These are phyloP conservation scores for Aphidius gifuensis DNA, from an alignment of 1,140 invertebrate species.

Conservation along the genomic window DNA sequence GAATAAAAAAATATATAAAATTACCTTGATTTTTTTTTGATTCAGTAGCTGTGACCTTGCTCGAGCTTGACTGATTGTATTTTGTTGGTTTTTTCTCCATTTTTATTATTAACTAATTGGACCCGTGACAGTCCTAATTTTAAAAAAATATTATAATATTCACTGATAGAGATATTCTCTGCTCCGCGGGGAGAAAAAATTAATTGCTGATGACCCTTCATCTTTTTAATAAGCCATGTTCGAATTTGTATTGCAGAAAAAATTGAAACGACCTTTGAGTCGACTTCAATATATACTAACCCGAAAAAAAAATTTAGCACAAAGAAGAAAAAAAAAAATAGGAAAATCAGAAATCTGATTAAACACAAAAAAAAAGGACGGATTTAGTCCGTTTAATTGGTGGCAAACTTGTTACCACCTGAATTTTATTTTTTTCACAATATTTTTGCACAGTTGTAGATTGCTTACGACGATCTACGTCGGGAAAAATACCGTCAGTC, in stretches of 20 bases:
- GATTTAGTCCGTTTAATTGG: conserved; percentile 7
- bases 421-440: neutral
- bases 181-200: conserved; percentile 70
- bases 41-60: conserved; percentile 60
- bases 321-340: neutral
- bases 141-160: conserved; percentile 29
- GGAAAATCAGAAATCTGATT: neutral
- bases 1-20: conserved; percentile 24
- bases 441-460: neutral
- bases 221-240: conserved; percentile 80
- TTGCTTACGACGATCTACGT: conserved; percentile 9
- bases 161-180: conserved; percentile 51
- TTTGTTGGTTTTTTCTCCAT: conserved; percentile 73
- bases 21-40: conserved; percentile 70
- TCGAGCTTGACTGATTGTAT: conserved; percentile 58
- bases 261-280: conserved; percentile 16
- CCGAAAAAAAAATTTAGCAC: no score
- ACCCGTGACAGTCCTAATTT: conserved; percentile 42
- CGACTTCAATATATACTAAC: neutral
- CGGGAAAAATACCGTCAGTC: conserved; percentile 1
- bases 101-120: conserved; percentile 46
- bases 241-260: conserved; percentile 18
- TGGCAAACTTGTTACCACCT: conserved; percentile 16
- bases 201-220: conserved; percentile 65
- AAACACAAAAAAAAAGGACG: conserved; percentile 2